phyloP scores from a whole-genome alignment of 1,140 invertebrate genomes.

The Drosophila serrata region DNA sequence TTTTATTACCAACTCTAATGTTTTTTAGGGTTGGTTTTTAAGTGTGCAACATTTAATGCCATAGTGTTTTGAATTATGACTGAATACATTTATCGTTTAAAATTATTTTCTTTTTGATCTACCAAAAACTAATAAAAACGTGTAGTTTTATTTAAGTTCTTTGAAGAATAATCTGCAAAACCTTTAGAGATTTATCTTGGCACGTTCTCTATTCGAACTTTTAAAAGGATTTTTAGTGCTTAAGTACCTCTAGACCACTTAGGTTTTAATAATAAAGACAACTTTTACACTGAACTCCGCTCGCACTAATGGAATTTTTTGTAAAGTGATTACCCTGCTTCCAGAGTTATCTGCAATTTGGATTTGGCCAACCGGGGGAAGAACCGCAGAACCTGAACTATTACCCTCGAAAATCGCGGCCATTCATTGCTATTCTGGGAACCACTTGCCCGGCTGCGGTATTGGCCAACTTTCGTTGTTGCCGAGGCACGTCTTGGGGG shows the following conservation, averaged over 20 bases:
- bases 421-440: slow-evolving; percentile 28
- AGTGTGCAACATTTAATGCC: not conserved
- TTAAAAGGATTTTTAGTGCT: slow-evolving; percentile 3
- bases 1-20: no score
- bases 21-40: no score
- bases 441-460: not conserved
- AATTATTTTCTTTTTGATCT: no score
- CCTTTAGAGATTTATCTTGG: not conserved
- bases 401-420: slow-evolving; percentile 7
- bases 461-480: slow-evolving; percentile 48
- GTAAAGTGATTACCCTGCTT: not conserved
- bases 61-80: not conserved
- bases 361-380: not conserved
- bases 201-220: not conserved
- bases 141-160: not conserved
- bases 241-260: not conserved
- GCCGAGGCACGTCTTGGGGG: slow-evolving; percentile 44
- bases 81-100: not conserved
- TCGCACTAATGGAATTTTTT: not conserved
- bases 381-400: slow-evolving; percentile 35
- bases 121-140: slow-evolving; percentile 1
- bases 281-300: not conserved
- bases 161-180: not conserved
- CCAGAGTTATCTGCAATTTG: not conserved
- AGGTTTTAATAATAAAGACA: not conserved